Percentiles rank a stretch among this genome's conserved stretches.
These are phyloP conservation scores for Chaenocephalus aceratus DNA, from an alignment of 2,113 vertebrate species.

Conservation along the genomic window DNA sequence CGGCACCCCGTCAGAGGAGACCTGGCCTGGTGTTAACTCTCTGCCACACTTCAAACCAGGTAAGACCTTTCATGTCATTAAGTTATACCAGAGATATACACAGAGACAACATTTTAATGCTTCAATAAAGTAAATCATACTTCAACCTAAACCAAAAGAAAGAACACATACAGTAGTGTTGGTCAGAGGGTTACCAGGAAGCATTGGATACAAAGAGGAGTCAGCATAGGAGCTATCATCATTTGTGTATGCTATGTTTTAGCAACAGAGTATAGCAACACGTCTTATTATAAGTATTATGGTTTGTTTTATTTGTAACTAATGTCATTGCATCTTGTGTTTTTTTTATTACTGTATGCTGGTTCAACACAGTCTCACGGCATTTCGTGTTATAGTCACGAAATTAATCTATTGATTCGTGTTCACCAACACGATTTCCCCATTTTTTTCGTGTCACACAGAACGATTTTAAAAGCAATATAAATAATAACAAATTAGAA, in stretches of 20 bases:
- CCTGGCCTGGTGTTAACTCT: constrained; percentile 93
- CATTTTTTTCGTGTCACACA: too few species aligned
- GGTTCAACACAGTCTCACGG: too few species aligned
- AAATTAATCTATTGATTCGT: too few species aligned
- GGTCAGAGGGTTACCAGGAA: neutral
- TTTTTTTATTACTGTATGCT: too few species aligned
- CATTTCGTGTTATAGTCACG: too few species aligned
- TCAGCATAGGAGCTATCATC: neutral
- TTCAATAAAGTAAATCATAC: neutral
- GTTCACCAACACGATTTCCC: too few species aligned
- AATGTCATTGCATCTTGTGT: too few species aligned
- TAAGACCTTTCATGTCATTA: constrained; percentile 61
- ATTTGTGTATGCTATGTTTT: neutral
- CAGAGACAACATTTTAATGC: neutral
- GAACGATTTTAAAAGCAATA: too few species aligned
- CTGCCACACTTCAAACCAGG: constrained; percentile 97
- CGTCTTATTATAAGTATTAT: too few species aligned
- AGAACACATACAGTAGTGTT: too few species aligned
- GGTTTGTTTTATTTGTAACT: too few species aligned
- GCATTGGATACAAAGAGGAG: neutral
- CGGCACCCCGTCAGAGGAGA: constrained; percentile 94
- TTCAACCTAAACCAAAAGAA: neutral
- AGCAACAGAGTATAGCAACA: neutral
- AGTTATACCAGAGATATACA: neutral
- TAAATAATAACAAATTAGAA: too few species aligned